phyloP scores from a whole-genome alignment of 2,797 vertebrate genomes.

The Rhynchonycteris naso region DNA sequence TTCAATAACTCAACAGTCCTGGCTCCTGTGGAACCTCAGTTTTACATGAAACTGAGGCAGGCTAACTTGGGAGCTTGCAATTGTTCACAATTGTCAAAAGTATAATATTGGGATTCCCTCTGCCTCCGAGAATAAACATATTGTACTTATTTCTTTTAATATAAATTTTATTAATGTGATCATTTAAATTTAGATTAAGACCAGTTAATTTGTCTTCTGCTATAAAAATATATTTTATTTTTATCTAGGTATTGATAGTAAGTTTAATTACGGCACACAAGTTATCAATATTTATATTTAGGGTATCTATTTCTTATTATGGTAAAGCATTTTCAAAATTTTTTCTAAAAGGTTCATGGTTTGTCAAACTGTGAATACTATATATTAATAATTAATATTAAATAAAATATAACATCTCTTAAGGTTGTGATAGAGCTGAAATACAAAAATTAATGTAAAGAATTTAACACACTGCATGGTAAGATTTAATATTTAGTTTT shows the following conservation, averaged over 20 bases:
- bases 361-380: background rate
- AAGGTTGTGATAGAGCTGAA: background rate
- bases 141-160: background rate
- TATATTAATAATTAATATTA: background rate
- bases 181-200: background rate
- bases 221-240: background rate
- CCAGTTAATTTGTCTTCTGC: background rate
- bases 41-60: background rate
- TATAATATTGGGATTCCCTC: background rate
- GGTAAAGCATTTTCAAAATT: background rate
- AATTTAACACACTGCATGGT: background rate
- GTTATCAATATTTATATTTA: background rate
- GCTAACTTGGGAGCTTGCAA: background rate
- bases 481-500: background rate
- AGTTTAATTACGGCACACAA: background rate
- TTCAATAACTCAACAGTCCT: background rate
- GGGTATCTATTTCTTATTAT: background rate
- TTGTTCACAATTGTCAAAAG: background rate
- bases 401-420: background rate
- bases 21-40: background rate
- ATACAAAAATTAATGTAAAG: background rate
- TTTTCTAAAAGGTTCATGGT: background rate
- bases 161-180: constrained; percentile 16
- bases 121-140: background rate
- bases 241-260: background rate